A percentile compares a stretch with the other conserved stretches of the same genome.
These are phyloP conservation scores for Orestias chungarensis DNA, from an alignment of 2,797 vertebrate genomes.

Conservation along the genomic window DNA sequence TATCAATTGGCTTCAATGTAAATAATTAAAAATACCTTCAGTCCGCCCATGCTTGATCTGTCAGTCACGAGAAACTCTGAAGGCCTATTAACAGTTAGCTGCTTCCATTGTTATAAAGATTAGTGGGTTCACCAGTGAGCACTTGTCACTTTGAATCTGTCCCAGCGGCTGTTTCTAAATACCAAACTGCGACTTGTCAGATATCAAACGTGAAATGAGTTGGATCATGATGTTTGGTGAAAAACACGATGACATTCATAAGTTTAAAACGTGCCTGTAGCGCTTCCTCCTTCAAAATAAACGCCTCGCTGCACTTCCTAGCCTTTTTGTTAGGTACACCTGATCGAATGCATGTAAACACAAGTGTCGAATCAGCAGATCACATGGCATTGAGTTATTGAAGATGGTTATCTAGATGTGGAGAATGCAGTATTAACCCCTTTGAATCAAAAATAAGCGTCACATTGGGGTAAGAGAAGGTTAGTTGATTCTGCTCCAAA, in stretches of 20 bases:
- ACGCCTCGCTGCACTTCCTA: not conserved
- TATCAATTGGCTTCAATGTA: no score
- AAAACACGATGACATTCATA: constrained; percentile 1
- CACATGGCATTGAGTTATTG: no score
- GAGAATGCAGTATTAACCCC: no score
- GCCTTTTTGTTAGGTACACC: not conserved
- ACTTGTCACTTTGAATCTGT: not conserved
- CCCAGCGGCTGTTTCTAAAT: not conserved
- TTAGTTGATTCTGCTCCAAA: no score
- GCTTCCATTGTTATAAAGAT: not conserved
- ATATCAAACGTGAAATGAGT: constrained; percentile 5
- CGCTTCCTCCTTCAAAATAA: not conserved
- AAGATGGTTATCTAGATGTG: no score
- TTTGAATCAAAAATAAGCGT: no score
- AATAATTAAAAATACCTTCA: not conserved
- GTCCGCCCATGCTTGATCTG: not conserved
- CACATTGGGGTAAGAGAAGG: no score
- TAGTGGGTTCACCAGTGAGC: not conserved
- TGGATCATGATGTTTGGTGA: not conserved
- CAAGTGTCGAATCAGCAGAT: not conserved
- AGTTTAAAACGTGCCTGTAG: not conserved
- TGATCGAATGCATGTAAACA: not conserved
- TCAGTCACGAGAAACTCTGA: not conserved
- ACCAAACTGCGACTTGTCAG: not conserved
- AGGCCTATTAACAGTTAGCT: not conserved